phyloP scores from a whole-genome alignment of 2,113 vertebrate species.

The Paraplagusia blochii region DNA sequence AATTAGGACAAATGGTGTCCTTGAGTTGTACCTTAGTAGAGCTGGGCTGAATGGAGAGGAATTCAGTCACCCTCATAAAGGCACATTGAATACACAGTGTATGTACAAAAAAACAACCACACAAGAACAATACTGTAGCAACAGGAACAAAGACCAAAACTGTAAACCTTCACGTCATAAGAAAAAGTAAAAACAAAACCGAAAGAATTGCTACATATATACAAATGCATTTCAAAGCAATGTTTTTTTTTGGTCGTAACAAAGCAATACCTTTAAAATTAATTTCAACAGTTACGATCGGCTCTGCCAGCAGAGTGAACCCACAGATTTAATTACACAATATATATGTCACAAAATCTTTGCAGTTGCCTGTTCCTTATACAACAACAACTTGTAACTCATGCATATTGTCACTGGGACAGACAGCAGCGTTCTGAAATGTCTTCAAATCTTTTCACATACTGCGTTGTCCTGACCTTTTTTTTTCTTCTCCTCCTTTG shows the following conservation, averaged over 20 bases:
- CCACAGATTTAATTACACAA: conserved; percentile 85
- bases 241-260: conserved; percentile 95
- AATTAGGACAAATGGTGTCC: conserved; percentile 64
- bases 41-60: conserved; percentile 62
- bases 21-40: conserved; percentile 74
- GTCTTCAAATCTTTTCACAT: conserved; percentile 47
- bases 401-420: conserved; percentile 67
- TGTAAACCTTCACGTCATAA: conserved; percentile 98
- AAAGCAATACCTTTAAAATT: conserved; percentile 95
- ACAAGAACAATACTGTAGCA: conserved; percentile 73
- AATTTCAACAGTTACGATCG: conserved; percentile 84
- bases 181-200: conserved; percentile 72
- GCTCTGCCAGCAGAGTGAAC: conserved; percentile 97
- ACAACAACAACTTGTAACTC: conserved; percentile 59
- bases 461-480: conserved; percentile 21
- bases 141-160: conserved; percentile 80
- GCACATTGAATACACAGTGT: conserved; percentile 92
- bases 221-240: conserved; percentile 93
- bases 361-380: conserved; percentile 76
- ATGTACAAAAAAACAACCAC: conserved; percentile 70
- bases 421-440: conserved; percentile 63
- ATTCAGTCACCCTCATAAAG: conserved; percentile 76
- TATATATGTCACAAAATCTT: conserved; percentile 89
- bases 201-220: conserved; percentile 74
- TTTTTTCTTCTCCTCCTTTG: conserved; percentile 5